phyloP scores from a whole-genome alignment of 2,797 vertebrate genomes.

The Microctenopoma steveboyesi region DNA sequence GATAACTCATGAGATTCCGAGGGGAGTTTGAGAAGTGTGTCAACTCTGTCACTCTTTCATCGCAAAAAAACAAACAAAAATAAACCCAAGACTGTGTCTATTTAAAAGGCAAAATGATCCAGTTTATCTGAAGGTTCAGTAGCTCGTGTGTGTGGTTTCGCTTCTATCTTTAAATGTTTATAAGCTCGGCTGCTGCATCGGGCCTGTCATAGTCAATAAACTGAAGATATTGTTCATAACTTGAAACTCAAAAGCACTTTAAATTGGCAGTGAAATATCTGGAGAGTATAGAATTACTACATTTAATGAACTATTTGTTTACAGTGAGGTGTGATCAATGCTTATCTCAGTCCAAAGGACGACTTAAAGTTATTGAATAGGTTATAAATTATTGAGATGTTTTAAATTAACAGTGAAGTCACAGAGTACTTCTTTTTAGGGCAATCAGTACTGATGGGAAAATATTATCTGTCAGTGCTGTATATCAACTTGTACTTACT shows the following conservation, averaged over 20 bases:
- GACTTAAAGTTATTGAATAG: conserved; percentile 31
- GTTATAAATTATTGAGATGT: conserved; percentile 36
- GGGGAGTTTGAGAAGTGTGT: conserved; percentile 20
- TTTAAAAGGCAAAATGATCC: conserved; percentile 47
- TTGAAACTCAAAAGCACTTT: conserved; percentile 14
- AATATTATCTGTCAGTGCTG: not conserved
- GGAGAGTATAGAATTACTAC: not conserved
- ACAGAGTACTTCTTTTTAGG: conserved; percentile 16
- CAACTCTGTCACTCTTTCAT: conserved; percentile 23
- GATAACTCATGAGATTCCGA: conserved; percentile 28
- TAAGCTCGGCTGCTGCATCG: conserved; percentile 28
- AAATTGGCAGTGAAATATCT: conserved; percentile 5
- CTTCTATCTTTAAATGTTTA: conserved; percentile 36
- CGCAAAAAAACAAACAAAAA: conserved; percentile 11
- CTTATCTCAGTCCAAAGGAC: conserved; percentile 17
- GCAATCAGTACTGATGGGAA: not conserved
- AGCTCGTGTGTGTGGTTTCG: conserved; percentile 27
- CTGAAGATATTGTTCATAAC: conserved; percentile 29
- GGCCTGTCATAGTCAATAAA: conserved; percentile 5
- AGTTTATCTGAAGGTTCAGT: conserved; percentile 30
- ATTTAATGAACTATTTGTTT: conserved; percentile 21
- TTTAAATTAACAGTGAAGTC: conserved; percentile 27
- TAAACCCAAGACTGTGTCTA: not conserved
- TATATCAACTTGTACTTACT: conserved; percentile 3
- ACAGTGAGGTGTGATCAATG: conserved; percentile 9